A percentile compares a stretch with the other conserved stretches of the same genome.
phyloP scores from a whole-genome alignment of 2,888 invertebrate genomes.

The Pollenia amentaria region DNA sequence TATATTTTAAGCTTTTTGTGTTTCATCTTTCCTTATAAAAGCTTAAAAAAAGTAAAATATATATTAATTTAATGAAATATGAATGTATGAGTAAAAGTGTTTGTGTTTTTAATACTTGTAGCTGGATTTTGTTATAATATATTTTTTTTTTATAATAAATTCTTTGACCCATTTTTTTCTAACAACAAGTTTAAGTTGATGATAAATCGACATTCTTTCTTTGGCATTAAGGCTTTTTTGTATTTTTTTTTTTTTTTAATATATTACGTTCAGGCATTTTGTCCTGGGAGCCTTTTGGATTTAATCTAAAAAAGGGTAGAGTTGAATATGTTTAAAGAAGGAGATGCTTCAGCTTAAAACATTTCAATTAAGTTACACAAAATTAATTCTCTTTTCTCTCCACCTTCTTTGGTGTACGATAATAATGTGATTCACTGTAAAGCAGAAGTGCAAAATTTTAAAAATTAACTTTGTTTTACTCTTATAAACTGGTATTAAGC shows the following conservation, averaged over 20 bases:
- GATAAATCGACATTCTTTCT: constrained; percentile 51
- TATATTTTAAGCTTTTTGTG: constrained; percentile 35
- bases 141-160: constrained; percentile 35
- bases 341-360: background rate
- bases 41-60: constrained; percentile 28
- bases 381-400: background rate
- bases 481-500: too few relatives aligned
- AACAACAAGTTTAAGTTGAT: constrained; percentile 37
- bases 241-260: background rate
- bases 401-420: background rate
- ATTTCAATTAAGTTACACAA: constrained; percentile 17
- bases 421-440: background rate
- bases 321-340: constrained; percentile 3
- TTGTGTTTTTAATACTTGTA: constrained; percentile 36
- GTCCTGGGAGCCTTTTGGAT: background rate
- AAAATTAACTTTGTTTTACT: background rate
- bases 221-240: constrained; percentile 25
- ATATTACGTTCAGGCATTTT: background rate
- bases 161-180: constrained; percentile 41
- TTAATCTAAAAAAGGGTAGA: background rate
- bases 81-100: constrained; percentile 3
- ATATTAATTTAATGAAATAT: constrained; percentile 31
- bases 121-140: constrained; percentile 21
- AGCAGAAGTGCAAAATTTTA: background rate
- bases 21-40: constrained; percentile 38